Evolutionary conservation across 2,888 invertebrate species (phyloP), one percentile per base, ranked within the genome.

Genomic region (Lepas anatifera): DNA sequence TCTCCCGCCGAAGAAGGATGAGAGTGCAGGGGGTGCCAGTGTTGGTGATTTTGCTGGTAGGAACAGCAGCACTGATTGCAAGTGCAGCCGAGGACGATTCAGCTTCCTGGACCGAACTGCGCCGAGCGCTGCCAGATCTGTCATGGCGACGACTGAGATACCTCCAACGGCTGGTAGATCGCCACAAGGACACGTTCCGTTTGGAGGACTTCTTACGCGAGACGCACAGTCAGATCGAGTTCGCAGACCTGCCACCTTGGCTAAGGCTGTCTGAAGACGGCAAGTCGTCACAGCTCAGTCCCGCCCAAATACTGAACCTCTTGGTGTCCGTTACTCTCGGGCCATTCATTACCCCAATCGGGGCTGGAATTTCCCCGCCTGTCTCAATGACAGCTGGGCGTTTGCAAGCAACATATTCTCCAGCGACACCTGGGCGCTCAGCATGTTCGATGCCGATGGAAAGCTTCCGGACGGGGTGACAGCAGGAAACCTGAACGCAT

Each of bases 361-460:
- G 3, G 22, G 58, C 58, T 6, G 2, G 35, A 3, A 58, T 58
- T 35, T 58, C 58, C 58, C 58, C 10, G 22, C 25, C 58, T 58
- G 58, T 10, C 58, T 16, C 22, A 32, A 35, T 6, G 22, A 58
- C 35, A 58, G 58, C 58, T 35, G 58, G 58, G 13, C 32, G 58
- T 58, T 35, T 35, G 58, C 18, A 7, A 58, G 22, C 32, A 35
- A 22, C 58, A 32, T 58, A 32, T 8, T 58, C 32, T 7, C 32
- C 58, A 35, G 35, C 58, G 35, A 58, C 58, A 22, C 58, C 22
- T 58, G 58, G 58, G 58, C 58, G 58, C 58, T 58, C 32, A 18
- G 1, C 22, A 35, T 58, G 58, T 58, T 58, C 58, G 58, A 58
- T 22, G 32, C 58, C 2, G 32, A 32, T 22, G 58, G 58, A 4